Percentiles rank a stretch among this genome's conserved stretches.
These are phyloP conservation scores for Nothoprocta pentlandii DNA, from an alignment of 2,113 vertebrate species.

Conservation along the genomic window DNA sequence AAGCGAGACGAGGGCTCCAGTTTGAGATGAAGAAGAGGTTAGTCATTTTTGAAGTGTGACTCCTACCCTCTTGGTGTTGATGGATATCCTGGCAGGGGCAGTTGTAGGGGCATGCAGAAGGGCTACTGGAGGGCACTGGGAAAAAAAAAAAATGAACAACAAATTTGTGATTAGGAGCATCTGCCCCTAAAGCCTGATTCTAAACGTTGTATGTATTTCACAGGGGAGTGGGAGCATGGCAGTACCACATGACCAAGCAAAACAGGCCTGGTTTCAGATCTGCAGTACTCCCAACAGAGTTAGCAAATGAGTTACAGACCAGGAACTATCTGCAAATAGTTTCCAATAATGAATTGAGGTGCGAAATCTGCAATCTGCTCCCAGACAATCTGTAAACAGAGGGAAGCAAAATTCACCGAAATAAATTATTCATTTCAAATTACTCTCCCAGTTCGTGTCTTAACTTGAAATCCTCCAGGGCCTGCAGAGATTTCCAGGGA, in stretches of 20 bases:
- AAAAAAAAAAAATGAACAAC: neutral
- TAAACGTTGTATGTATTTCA: neutral
- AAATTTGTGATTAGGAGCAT: neutral
- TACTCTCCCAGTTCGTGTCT: slow-evolving; percentile 47
- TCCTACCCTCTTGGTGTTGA: neutral
- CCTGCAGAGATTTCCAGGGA: neutral
- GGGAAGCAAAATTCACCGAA: slow-evolving; percentile 55
- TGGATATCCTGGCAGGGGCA: neutral
- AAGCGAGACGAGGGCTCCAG: neutral
- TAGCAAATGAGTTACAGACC: slow-evolving; percentile 64
- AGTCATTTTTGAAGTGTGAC: neutral
- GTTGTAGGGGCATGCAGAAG: neutral
- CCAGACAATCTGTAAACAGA: slow-evolving; percentile 70
- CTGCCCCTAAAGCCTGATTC: neutral
- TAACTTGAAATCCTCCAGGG: slow-evolving; percentile 48
- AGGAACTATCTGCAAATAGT: slow-evolving; percentile 68
- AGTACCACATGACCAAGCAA: slow-evolving; percentile 25
- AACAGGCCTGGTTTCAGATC: slow-evolving; percentile 34
- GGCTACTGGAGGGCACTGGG: neutral
- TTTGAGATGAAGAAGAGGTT: neutral
- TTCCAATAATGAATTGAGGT: slow-evolving; percentile 70
- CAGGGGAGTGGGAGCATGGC: neutral
- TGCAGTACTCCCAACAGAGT: slow-evolving; percentile 60
- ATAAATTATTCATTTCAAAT: slow-evolving; percentile 66
- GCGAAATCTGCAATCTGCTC: slow-evolving; percentile 68